A percentile compares a stretch with the other conserved stretches of the same genome.
These are phyloP conservation scores for Archips crataeganus DNA, from an alignment of 2,888 invertebrate genomes.

Conservation along the genomic window DNA sequence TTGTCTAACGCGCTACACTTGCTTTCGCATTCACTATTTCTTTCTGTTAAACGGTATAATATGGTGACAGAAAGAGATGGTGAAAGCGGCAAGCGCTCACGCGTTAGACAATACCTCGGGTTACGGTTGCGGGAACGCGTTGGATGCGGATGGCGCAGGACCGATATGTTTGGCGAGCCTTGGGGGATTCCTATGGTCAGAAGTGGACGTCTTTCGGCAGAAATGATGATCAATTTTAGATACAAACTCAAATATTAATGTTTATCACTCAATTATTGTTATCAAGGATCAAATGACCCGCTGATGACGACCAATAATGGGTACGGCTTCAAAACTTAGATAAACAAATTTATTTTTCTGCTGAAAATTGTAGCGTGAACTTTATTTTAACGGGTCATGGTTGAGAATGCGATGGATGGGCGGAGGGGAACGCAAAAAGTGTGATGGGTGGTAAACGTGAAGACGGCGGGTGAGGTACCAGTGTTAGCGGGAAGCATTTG, in stretches of 20 bases:
- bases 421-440: not conserved
- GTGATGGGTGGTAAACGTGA: slow-evolving; percentile 24
- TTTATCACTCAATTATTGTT: slow-evolving; percentile 39
- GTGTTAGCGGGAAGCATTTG: slow-evolving; percentile 9
- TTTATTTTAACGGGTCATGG: not conserved
- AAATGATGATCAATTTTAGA: slow-evolving; percentile 21
- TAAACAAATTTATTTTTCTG: slow-evolving; percentile 19
- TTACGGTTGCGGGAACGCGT: no score
- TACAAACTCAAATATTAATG: slow-evolving; percentile 32
- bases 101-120: no score
- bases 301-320: slow-evolving; percentile 40
- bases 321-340: slow-evolving; percentile 36
- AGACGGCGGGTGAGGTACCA: slow-evolving; percentile 20
- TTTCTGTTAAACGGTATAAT: no score
- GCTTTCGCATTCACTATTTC: no score
- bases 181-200: no score
- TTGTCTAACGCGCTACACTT: no score
- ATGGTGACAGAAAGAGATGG: no score
- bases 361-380: not conserved
- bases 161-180: no score
- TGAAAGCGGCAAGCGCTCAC: no score
- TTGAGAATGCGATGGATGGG: not conserved
- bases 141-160: no score
- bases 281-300: slow-evolving; percentile 40
- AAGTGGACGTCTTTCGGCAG: no score